Evolutionary conservation across 2,113 vertebrate genomes (phyloP), one percentile per base, ranked within the genome.

Genomic region (Labrus mixtus): DNA sequence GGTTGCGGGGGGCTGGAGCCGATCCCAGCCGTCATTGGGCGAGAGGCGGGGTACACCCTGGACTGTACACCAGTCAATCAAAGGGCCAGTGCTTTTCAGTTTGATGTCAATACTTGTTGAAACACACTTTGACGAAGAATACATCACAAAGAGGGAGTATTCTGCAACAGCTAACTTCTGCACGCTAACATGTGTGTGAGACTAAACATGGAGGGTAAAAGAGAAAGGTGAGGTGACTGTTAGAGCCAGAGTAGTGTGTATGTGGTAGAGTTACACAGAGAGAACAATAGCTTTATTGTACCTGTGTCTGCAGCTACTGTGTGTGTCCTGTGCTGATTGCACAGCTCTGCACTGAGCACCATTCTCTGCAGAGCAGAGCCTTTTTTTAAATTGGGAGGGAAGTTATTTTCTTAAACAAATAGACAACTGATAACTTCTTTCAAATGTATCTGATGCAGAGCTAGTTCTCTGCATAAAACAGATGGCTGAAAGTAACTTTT

Each of bases 261-360:
- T 17, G 79, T 74, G 77, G 46, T 87, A 43, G 78, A 75, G 81
- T 90, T 90, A 87, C 89, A 87, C 25, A 36, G 53, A 81, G 53
- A 81, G 88, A 85, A 93, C 90, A 93, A 90, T 59, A 48, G 87
- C 23, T 68, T 68, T 57, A 87, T 91, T 93, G 89, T 91, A 86
- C 89, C 82, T 88, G 75, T 37, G 56, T 82, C 70, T 81, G 65
- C 39, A 73, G 82, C 80, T 58, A 45, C 75, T 74, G 78, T 78
- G 76, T 68, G 79, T 56, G n/a, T 10, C 48, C 43, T 57, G 45
- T 53, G 65, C 56, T 53, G n/a, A 33, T 33, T 6, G 29, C 29
- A 6, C 51, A 23, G 46, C 61, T 64, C 61, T 39, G 22, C 11
- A 1, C 16, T 68, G 19, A 45, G 0, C 19, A n/a, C 17, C 3